Percentiles rank a stretch among this genome's conserved stretches.
Evolutionary conservation across 2,797 vertebrate species (phyloP).

Genomic region (Pseudochirops cupreus): DNA sequence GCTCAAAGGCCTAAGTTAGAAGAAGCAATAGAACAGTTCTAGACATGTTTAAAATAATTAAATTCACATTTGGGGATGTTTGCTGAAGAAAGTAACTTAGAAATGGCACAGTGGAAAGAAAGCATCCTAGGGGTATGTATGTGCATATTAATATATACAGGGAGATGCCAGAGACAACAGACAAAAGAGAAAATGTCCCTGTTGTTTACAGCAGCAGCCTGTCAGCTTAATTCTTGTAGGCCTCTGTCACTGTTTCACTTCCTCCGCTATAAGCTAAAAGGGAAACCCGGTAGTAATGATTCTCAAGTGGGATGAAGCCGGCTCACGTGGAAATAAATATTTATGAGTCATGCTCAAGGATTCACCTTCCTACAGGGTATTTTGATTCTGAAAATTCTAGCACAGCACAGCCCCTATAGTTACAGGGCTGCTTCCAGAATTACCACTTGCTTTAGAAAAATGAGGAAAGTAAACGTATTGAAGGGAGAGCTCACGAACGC

Average conservation of each 20-base stretch:
- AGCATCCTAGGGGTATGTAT: background rate
- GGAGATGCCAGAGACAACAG: background rate
- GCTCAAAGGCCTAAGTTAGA: slow-evolving; percentile 26
- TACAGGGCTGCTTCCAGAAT: slow-evolving; percentile 72
- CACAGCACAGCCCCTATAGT: slow-evolving; percentile 26
- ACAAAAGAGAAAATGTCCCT: background rate
- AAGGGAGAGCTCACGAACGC: slow-evolving; percentile 47
- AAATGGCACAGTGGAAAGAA: slow-evolving; percentile 36
- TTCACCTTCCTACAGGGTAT: slow-evolving; percentile 42
- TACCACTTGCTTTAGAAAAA: slow-evolving; percentile 35
- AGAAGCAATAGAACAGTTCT: background rate
- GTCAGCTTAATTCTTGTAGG: slow-evolving; percentile 19
- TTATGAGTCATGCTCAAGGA: slow-evolving; percentile 70
- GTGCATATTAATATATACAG: too few species aligned
- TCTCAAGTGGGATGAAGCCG: slow-evolving; percentile 64
- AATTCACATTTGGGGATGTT: slow-evolving; percentile 36
- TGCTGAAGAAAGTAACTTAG: slow-evolving; percentile 58
- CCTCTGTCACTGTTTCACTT: slow-evolving; percentile 42
- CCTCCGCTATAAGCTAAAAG: slow-evolving; percentile 33
- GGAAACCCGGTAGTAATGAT: slow-evolving; percentile 45
- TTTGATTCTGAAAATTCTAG: slow-evolving; percentile 33
- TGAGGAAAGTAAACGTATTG: slow-evolving; percentile 57
- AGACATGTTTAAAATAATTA: slow-evolving; percentile 48
- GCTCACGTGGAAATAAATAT: slow-evolving; percentile 72
- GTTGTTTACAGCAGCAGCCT: background rate